Conservation (phyloP, 2,113 vertebrate species). For the Perognathus longimembris region DNA sequence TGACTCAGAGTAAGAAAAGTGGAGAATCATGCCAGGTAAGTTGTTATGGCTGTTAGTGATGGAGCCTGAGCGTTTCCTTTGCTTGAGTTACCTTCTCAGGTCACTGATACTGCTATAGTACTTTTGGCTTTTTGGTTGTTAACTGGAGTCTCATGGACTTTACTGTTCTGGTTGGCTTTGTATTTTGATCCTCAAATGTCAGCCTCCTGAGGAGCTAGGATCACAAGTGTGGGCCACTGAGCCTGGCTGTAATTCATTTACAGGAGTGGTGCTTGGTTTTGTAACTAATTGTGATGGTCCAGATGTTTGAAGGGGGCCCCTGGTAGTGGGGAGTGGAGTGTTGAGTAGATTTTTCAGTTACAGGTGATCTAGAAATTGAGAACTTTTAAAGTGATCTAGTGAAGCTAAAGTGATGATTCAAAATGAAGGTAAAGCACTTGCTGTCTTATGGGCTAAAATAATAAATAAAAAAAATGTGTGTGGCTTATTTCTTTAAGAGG, state of each 20-base stretch:
- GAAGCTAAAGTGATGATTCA: conserved; percentile 60
- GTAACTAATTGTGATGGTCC: background rate
- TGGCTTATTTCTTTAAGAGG: conserved; percentile 60
- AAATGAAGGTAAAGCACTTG: conserved; percentile 59
- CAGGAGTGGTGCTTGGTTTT: background rate
- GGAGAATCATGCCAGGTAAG: too few relatives aligned
- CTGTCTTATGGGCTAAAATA: conserved; percentile 34
- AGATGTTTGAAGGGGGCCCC: background rate
- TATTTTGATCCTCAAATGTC: too few relatives aligned
- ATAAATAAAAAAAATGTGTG: background rate
- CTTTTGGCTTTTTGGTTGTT: too few relatives aligned
- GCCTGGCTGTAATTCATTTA: background rate
- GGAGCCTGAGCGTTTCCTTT: too few relatives aligned
- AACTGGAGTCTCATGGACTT: too few relatives aligned
- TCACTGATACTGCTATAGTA: too few relatives aligned
- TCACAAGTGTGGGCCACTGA: too few relatives aligned
- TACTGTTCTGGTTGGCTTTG: too few relatives aligned
- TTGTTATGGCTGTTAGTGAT: too few relatives aligned
- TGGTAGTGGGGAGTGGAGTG: background rate
- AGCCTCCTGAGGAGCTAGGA: too few relatives aligned
- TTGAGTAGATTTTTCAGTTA: background rate
- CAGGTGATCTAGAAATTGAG: conserved; percentile 41
- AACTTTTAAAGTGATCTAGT: conserved; percentile 54
- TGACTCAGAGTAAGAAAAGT: too few relatives aligned
- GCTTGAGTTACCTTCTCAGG: too few relatives aligned